Percentiles rank a stretch among this genome's conserved stretches.
Conservation (phyloP, 2,797 vertebrate species). For the Corythornis leucogaster region DNA sequence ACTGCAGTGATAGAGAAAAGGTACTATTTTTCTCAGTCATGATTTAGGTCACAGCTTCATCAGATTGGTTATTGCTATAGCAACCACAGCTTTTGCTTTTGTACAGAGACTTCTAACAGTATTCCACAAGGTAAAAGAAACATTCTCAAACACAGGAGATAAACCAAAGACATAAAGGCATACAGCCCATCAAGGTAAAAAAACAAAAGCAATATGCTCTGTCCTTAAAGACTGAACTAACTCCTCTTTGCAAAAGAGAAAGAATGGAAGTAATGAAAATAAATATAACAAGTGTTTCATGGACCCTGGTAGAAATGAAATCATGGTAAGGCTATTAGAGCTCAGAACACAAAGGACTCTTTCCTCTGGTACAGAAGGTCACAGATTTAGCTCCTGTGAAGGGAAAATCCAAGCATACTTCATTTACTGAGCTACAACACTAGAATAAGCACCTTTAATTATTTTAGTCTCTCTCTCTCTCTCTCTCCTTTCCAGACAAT, state of each 20-base stretch:
- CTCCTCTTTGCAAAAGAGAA: not conserved
- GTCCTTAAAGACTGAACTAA: not conserved
- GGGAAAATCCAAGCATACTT: constrained; percentile 48
- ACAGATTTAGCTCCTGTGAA: not conserved
- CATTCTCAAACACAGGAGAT: constrained; percentile 49
- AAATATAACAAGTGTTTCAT: constrained; percentile 8
- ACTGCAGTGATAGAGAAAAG: constrained; percentile 69
- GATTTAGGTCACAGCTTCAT: constrained; percentile 84
- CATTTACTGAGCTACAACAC: constrained; percentile 1
- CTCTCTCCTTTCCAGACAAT: constrained; percentile 33
- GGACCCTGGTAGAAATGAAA: constrained; percentile 19
- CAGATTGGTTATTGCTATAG: constrained; percentile 89
- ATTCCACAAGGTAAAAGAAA: constrained; percentile 79
- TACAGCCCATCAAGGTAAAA: not conserved
- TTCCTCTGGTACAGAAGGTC: constrained; percentile 30
- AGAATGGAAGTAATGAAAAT: not conserved
- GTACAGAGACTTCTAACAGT: constrained; percentile 78
- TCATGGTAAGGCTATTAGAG: not conserved
- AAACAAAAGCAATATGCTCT: not conserved
- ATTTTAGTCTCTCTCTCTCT: constrained; percentile 35
- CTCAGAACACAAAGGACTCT: constrained; percentile 23
- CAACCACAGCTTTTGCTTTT: constrained; percentile 83
- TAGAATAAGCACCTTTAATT: constrained; percentile 63
- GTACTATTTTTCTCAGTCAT: constrained; percentile 80
- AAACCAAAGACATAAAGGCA: constrained; percentile 65